Conservation (phyloP, 2,113 vertebrate species). For the Nothoprocta perdicaria region DNA sequence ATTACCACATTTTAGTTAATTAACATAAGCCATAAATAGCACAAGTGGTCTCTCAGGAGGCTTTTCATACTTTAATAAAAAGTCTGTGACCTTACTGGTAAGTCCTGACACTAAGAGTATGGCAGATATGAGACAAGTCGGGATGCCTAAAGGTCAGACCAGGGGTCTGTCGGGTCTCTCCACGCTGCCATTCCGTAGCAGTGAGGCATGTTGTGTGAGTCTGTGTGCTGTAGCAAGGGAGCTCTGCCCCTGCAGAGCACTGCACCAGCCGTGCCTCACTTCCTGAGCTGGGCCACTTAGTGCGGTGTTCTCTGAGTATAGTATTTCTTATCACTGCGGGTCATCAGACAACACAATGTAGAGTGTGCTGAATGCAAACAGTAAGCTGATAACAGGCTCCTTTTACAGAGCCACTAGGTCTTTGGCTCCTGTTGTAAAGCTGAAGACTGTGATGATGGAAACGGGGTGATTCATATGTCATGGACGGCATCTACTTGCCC, state of each 20-base stretch:
- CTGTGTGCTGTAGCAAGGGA: not conserved
- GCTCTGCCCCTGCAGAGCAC: not conserved
- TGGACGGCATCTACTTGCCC: not conserved
- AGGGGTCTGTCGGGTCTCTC: not conserved
- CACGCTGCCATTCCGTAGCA: accelerated
- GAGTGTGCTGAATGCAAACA: not conserved
- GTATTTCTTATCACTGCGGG: not conserved
- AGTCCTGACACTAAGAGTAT: not conserved
- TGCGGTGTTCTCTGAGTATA: not conserved
- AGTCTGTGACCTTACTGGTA: not conserved
- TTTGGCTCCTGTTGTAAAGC: not conserved
- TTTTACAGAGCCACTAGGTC: not conserved
- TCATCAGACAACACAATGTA: constrained; percentile 25
- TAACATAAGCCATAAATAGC: not conserved
- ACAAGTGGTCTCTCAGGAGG: not conserved
- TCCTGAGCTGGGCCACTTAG: not conserved
- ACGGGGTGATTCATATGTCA: not conserved
- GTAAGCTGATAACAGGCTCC: not conserved
- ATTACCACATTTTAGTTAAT: not conserved
- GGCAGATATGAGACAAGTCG: not conserved
- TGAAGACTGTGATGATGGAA: not conserved
- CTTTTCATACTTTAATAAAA: not conserved
- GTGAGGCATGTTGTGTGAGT: accelerated
- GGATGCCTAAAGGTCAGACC: not conserved
- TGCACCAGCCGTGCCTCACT: not conserved